Evolutionary conservation across 2,797 vertebrate species (phyloP).

Genomic region (Coregonus suidteri): DNA sequence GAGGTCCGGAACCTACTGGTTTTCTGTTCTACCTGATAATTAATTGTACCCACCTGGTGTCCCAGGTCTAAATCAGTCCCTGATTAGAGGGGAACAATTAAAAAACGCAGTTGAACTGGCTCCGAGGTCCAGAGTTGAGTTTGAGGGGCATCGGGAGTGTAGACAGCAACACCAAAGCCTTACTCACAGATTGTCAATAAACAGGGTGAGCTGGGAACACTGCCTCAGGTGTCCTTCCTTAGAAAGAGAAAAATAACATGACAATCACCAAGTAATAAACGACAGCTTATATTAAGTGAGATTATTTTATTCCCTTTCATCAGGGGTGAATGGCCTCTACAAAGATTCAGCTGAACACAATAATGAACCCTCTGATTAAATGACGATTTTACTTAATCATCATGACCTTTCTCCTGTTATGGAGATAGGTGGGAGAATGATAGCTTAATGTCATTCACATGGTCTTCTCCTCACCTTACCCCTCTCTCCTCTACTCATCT

Average conservation of each 20-base stretch:
- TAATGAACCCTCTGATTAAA: not conserved
- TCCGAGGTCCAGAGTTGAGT: too few relatives aligned
- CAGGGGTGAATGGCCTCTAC: not conserved
- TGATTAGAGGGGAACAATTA: too few relatives aligned
- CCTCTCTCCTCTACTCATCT: not conserved
- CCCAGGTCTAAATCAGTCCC: too few relatives aligned
- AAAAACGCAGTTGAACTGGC: too few relatives aligned
- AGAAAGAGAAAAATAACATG: not conserved
- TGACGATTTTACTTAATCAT: not conserved
- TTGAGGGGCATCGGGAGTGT: not conserved
- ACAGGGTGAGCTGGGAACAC: conserved; percentile 3
- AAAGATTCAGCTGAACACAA: not conserved
- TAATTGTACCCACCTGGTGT: too few relatives aligned
- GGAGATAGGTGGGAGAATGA: not conserved
- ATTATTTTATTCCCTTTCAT: not conserved
- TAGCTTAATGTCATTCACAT: not conserved
- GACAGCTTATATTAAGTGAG: not conserved
- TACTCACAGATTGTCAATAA: not conserved
- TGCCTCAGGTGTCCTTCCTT: not conserved
- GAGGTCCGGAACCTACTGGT: too few relatives aligned
- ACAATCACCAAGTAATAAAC: not conserved
- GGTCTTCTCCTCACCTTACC: not conserved
- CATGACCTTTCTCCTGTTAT: not conserved
- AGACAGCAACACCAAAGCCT: not conserved
- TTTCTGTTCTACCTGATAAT: too few relatives aligned